phyloP scores from a whole-genome alignment of 2,113 vertebrate genomes.

The Mastomys coucha region DNA sequence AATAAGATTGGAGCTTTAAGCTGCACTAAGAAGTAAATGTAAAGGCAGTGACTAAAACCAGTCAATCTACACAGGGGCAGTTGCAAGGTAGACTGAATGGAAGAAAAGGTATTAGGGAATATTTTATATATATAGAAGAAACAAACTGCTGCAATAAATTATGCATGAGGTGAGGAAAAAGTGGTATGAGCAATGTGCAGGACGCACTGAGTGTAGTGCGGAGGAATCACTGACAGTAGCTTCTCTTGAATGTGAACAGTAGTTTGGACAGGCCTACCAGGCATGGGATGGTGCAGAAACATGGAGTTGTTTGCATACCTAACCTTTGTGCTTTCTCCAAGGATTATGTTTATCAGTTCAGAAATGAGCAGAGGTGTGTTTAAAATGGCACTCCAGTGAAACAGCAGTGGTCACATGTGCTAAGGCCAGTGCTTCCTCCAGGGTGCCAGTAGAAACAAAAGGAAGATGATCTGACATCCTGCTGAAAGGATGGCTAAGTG shows the following conservation, averaged over 20 bases:
- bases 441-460: constrained; percentile 58
- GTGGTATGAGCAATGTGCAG: constrained; percentile 80
- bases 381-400: constrained; percentile 79
- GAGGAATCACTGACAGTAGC: constrained; percentile 84
- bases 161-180: constrained; percentile 87
- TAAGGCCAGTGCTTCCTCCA: constrained; percentile 80
- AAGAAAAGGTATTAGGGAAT: constrained; percentile 87
- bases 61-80: constrained; percentile 78
- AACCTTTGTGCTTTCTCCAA: constrained; percentile 85
- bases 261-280: constrained; percentile 81
- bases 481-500: constrained; percentile 47
- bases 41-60: constrained; percentile 74
- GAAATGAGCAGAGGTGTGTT: constrained; percentile 85
- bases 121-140: constrained; percentile 89
- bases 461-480: neutral
- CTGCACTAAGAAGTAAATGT: constrained; percentile 83
- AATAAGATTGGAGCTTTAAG: constrained; percentile 86
- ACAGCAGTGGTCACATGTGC: constrained; percentile 79
- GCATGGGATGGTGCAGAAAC: constrained; percentile 85
- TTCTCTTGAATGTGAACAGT: constrained; percentile 85
- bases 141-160: constrained; percentile 91
- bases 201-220: constrained; percentile 84
- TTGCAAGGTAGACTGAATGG: constrained; percentile 81
- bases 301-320: constrained; percentile 84
- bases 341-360: constrained; percentile 86